Conservation (phyloP, 35 echinoderm and acorn worm genomes). For the Ophiothrix spiculata region DNA sequence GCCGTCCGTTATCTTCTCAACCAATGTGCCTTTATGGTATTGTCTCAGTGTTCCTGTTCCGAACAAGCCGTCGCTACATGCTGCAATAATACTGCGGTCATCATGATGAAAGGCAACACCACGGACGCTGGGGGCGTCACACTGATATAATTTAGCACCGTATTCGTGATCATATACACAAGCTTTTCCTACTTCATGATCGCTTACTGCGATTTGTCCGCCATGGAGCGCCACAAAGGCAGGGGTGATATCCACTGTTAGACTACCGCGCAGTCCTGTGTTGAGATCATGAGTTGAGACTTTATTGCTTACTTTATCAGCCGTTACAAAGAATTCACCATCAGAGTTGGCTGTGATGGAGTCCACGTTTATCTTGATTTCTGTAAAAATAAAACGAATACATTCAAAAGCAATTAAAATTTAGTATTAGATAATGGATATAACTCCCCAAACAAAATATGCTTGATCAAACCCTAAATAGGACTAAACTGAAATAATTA, state of each 20-base stretch:
- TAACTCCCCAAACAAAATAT: too few species aligned
- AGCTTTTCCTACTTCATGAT: neutral
- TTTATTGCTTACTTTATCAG: neutral
- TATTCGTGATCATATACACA: neutral
- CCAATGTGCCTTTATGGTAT: neutral
- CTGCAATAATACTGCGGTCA: neutral
- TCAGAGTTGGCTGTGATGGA: neutral
- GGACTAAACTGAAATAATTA: too few species aligned
- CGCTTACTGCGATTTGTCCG: neutral
- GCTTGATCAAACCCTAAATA: too few species aligned
- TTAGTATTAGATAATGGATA: too few species aligned
- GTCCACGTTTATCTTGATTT: neutral
- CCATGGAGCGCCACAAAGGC: neutral
- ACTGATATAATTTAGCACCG: neutral
- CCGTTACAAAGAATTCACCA: neutral
- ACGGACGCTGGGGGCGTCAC: neutral
- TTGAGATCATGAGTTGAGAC: neutral
- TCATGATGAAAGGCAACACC: neutral
- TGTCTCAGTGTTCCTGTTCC: neutral
- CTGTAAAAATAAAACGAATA: neutral
- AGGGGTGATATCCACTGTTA: neutral
- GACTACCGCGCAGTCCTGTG: neutral
- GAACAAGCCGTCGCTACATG: neutral
- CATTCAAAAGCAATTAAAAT: too few species aligned
- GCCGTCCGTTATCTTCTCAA: neutral